These are phyloP conservation scores for Meleagris gallopavo DNA, from an alignment of 2,113 vertebrate species.

Conservation along the genomic window DNA sequence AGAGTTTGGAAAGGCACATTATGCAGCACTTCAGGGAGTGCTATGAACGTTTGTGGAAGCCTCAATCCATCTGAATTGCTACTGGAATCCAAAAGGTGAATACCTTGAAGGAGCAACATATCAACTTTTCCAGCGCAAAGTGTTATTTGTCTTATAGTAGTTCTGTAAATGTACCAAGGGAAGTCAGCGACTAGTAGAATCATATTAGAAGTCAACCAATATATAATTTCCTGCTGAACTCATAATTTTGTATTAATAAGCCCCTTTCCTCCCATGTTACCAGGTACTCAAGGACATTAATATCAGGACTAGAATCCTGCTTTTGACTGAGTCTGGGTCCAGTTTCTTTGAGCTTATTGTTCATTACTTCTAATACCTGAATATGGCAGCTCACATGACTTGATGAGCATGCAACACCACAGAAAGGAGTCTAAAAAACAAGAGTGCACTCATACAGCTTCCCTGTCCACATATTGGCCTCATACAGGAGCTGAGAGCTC, in stretches of 20 bases:
- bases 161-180: neutral
- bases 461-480: neutral
- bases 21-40: neutral
- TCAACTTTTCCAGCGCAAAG: neutral
- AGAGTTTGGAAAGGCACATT: neutral
- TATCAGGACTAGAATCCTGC: neutral
- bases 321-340: neutral
- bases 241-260: neutral
- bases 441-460: neutral
- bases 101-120: neutral
- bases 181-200: neutral
- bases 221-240: neutral
- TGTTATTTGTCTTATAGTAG: neutral
- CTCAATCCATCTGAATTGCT: neutral
- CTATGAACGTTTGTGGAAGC: neutral
- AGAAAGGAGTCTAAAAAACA: neutral
- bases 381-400: neutral
- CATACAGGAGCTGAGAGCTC: neutral
- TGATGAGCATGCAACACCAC: neutral
- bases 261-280: neutral
- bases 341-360: neutral
- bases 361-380: neutral
- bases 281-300: neutral
- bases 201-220: neutral
- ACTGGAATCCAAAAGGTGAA: neutral